Evolutionary conservation across 2,888 invertebrate genomes (phyloP), one percentile per base, ranked within the genome.

Genomic region (Sinohyriopsis cumingii): DNA sequence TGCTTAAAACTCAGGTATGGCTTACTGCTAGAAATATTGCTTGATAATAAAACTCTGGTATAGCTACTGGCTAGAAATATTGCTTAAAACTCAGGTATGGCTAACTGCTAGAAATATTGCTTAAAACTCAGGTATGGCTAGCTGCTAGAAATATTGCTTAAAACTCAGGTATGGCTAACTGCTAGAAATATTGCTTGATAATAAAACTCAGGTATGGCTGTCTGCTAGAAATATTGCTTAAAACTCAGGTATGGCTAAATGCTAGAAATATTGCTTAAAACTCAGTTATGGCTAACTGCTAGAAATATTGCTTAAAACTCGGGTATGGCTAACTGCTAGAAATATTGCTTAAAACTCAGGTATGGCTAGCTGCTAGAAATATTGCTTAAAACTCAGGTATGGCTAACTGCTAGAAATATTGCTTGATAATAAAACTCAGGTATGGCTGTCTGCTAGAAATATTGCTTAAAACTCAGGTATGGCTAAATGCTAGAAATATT

Each of bases 1-100:
- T 67, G 18, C 72, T 90, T 6, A 86, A 83, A 68, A 76, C 69
- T 66, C 87, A 89, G 87, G 88, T 89, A 66, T 67, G 61, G 55
- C 20, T 61, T 9, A 61, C n/a, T 22, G 9, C 12, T 45, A 64
- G 33, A 33, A 33, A 9, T 9, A 33, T 33, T 9, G 18, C 28
- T 25, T 25, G 28, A 28, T 28, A 28, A 28, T 6, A 86, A 83
- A 68, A 76, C 69, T 66, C 87, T 89, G 87, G 88, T 89, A 66
- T 67, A 59, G 55, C 20, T 61, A 20, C 25, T 9, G 9, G 9
- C 12, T 45, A 64, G 33, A 33, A 33, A 9, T 9, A 33, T 33
- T 67, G 18, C 72, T 90, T 6, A 86, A 83, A 68, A 76, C 69
- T 66, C 87, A 89, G 87, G 88, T 89, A 66, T 67, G 61, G 55